Evolutionary conservation across 1,140 invertebrate species (phyloP).

Genomic region (Uloborus diversus): DNA sequence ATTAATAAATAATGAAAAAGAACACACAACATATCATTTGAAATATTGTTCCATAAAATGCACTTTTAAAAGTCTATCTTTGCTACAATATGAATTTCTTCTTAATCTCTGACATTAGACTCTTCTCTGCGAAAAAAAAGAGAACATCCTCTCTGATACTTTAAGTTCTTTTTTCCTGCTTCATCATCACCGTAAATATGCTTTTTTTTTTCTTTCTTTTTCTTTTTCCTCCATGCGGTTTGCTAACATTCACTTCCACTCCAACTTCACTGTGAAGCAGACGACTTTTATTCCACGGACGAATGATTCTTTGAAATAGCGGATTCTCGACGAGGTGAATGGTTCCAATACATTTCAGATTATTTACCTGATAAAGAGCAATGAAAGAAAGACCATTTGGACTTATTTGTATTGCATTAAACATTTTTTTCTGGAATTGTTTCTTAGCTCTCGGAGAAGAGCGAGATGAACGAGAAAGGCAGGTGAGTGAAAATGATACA

Average conservation of each 20-base stretch:
- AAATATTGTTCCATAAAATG: too few species aligned
- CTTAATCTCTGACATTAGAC: too few species aligned
- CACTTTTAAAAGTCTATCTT: too few species aligned
- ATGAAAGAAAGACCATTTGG: background rate
- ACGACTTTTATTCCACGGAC: slow-evolving; percentile 1
- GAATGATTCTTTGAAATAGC: slow-evolving; percentile 10
- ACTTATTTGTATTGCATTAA: background rate
- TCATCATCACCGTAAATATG: background rate
- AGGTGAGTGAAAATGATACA: slow-evolving; percentile 21
- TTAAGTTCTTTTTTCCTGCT: background rate
- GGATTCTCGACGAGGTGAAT: background rate
- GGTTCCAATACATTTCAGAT: background rate
- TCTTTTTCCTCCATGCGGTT: slow-evolving; percentile 11
- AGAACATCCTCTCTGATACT: background rate
- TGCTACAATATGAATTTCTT: too few species aligned
- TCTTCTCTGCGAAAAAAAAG: background rate
- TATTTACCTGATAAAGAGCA: background rate
- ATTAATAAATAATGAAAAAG: too few species aligned
- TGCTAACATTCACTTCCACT: slow-evolving; percentile 22
- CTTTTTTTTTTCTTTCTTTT: slow-evolving; percentile 4
- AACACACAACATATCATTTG: too few species aligned
- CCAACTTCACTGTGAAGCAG: slow-evolving; percentile 11
- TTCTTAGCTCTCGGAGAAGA: background rate
- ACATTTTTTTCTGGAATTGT: background rate
- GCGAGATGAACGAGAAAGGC: slow-evolving; percentile 20